Evolutionary conservation across 2,797 vertebrate genomes (phyloP).

Genomic region (Myotis planiceps): DNA sequence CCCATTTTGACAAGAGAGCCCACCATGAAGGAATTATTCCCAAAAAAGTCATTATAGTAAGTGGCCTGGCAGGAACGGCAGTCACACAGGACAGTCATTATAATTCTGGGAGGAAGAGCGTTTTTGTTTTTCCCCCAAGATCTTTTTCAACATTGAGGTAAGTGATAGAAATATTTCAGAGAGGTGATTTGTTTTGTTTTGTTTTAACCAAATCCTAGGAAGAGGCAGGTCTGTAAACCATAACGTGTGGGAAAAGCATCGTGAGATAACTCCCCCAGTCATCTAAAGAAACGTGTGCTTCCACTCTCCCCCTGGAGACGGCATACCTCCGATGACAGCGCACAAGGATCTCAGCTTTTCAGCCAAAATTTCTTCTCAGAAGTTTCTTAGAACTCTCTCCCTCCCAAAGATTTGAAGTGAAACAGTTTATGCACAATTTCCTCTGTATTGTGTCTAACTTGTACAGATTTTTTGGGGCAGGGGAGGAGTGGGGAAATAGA

Average conservation of each 20-base stretch:
- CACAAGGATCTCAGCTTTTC: neutral
- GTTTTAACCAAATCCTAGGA: neutral
- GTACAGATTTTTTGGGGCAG: neutral
- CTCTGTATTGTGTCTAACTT: neutral
- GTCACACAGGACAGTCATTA: neutral
- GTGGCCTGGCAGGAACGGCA: neutral
- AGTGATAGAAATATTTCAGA: neutral
- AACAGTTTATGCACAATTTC: neutral
- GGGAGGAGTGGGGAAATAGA: neutral
- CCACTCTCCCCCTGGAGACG: neutral
- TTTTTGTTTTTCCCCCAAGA: neutral
- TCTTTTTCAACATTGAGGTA: neutral
- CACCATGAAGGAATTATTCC: neutral
- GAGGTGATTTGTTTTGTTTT: neutral
- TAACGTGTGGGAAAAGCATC: neutral
- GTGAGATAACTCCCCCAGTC: neutral
- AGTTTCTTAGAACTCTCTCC: neutral
- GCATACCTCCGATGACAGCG: neutral
- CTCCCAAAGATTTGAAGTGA: neutral
- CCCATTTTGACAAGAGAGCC: neutral
- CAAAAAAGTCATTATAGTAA: neutral
- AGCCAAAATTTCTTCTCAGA: neutral
- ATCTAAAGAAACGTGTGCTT: neutral
- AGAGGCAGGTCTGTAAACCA: neutral
- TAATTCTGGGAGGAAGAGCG: neutral